These are phyloP conservation scores for Cassiopea andromeda DNA, from an alignment of 30 jellyfish, hydroid and myxozoan genomes.

Conservation along the genomic window DNA sequence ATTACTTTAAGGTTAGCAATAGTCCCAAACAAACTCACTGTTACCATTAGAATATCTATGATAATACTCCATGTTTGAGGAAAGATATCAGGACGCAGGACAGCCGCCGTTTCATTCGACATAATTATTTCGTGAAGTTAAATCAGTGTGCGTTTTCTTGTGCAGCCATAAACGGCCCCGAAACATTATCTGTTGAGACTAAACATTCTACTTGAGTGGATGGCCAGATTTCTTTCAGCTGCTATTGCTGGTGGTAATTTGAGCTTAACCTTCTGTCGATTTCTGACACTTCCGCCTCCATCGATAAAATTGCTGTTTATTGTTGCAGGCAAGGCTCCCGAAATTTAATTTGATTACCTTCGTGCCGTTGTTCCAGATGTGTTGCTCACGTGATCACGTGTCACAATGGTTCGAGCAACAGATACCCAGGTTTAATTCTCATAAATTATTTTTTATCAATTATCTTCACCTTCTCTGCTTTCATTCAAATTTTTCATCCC, in stretches of 20 bases:
- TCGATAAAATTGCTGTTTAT: too few species aligned
- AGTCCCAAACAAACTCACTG: slow-evolving; percentile 29
- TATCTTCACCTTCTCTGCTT: too few species aligned
- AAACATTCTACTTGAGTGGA: too few species aligned
- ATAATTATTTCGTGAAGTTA: background rate
- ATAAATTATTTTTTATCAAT: too few species aligned
- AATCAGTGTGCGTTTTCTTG: background rate
- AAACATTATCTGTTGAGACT: background rate
- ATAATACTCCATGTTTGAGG: slow-evolving; percentile 17
- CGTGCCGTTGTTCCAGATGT: too few species aligned
- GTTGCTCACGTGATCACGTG: too few species aligned
- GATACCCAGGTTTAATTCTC: too few species aligned
- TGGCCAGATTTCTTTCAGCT: background rate
- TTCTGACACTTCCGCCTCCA: background rate
- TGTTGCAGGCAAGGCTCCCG: too few species aligned
- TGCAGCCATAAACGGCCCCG: background rate
- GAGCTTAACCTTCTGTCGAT: background rate
- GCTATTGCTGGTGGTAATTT: background rate
- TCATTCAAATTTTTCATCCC: too few species aligned
- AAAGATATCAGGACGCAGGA: slow-evolving; percentile 55
- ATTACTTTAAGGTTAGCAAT: slow-evolving; percentile 42
- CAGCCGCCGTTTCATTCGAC: slow-evolving; percentile 5
- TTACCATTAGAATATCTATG: slow-evolving; percentile 20
- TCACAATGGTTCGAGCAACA: too few species aligned
- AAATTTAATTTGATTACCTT: too few species aligned